These are phyloP conservation scores for Acanthosoma haemorrhoidale DNA, from an alignment of 2,888 invertebrate genomes.

Conservation along the genomic window DNA sequence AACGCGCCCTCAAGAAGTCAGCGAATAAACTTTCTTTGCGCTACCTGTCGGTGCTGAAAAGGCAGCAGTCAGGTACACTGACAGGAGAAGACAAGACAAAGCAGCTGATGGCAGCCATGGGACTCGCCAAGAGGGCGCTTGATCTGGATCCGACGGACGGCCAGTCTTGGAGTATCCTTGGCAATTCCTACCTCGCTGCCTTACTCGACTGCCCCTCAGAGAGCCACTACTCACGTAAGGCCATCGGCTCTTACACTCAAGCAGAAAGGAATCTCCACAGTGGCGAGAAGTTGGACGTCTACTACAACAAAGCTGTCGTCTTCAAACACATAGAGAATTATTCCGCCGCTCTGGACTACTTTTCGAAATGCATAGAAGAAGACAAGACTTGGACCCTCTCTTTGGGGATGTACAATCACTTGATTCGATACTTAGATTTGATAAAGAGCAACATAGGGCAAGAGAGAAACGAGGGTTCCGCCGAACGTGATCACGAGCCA, in stretches of 20 bases:
- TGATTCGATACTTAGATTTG: background rate
- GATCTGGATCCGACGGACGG: slow-evolving; percentile 71
- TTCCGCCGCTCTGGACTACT: background rate
- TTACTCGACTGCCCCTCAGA: slow-evolving; percentile 72
- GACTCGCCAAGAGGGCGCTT: slow-evolving; percentile 76
- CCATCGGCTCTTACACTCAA: slow-evolving; percentile 73
- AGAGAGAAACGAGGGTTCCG: background rate
- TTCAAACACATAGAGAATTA: background rate
- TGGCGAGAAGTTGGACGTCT: background rate
- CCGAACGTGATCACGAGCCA: background rate
- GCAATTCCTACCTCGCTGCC: slow-evolving; percentile 75
- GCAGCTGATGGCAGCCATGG: slow-evolving; percentile 56
- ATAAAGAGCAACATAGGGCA: background rate
- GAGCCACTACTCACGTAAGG: slow-evolving; percentile 62
- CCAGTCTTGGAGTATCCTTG: slow-evolving; percentile 74
- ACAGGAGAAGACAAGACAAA: slow-evolving; percentile 58
- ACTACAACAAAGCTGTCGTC: background rate
- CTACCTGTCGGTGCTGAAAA: slow-evolving; percentile 72
- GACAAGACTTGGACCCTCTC: background rate
- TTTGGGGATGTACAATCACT: background rate
- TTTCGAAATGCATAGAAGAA: background rate
- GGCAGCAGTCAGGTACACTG: slow-evolving; percentile 55
- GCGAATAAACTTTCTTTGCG: slow-evolving; percentile 70
- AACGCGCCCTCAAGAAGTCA: slow-evolving; percentile 68
- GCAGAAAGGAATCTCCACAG: slow-evolving; percentile 54